phyloP scores from a whole-genome alignment of 2,113 vertebrate species.

The Melanocharis versteri region DNA sequence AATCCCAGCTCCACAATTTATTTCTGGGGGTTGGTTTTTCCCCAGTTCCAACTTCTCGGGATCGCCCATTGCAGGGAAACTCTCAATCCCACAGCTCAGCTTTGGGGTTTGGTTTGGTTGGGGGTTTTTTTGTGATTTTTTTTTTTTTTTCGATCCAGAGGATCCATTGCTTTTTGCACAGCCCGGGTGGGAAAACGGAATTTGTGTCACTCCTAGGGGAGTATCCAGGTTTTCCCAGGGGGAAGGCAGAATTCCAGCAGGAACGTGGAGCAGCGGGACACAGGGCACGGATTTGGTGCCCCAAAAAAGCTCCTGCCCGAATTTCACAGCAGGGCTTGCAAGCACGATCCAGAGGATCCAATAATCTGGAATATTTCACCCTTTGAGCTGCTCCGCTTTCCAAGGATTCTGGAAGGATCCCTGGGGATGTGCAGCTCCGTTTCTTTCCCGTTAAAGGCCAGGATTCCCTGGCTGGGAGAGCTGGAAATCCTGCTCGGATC shows the following conservation, averaged over 20 bases:
- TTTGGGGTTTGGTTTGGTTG: not conserved
- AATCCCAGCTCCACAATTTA: not conserved
- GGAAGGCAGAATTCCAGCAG: not conserved
- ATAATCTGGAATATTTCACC: not conserved
- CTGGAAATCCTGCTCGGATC: not conserved
- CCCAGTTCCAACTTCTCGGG: not conserved
- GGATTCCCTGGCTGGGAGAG: not conserved
- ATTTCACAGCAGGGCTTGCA: not conserved
- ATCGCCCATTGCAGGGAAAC: not conserved
- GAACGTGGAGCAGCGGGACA: no score
- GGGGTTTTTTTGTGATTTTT: no score
- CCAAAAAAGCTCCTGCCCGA: not conserved
- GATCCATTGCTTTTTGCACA: not conserved
- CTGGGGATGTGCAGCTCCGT: not conserved
- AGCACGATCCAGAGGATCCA: not conserved
- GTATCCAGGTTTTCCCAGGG: not conserved
- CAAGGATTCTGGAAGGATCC: not conserved
- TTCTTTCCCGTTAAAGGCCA: not conserved
- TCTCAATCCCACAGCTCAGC: not conserved
- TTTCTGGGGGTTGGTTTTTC: not conserved
- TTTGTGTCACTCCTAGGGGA: accelerated
- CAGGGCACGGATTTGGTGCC: not conserved
- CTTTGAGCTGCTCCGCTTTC: not conserved
- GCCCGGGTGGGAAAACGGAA: not conserved
- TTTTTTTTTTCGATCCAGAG: no score